Evolutionary conservation across 64 coral and sea anemone species (phyloP), one percentile per base, ranked within the genome.

Genomic region (Acropora tenuis): DNA sequence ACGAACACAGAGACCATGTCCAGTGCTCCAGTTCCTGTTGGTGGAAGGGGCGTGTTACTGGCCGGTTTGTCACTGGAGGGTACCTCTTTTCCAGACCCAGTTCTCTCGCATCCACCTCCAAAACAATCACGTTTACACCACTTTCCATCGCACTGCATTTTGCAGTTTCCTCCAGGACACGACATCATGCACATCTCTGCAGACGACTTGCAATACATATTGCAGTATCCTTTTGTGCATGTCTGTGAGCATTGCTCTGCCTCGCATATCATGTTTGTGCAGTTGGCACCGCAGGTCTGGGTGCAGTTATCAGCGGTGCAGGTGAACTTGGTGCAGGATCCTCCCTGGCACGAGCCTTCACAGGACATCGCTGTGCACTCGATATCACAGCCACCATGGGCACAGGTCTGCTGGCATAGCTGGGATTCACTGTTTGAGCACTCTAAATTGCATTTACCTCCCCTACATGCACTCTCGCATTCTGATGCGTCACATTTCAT

Each of bases 401-500:
- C 82, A 69, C 82, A 85, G 46, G 82, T 85, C 72, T 85, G 82
- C 8, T 85, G 41, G 47, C 82, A 85, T 18, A 69, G 18, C 0
- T 69, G 46, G 17, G 82, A 69, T 2, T 85, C 42, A 11, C 63
- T 71, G 45, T 72, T 85, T 6, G 0, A 71, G 18, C 82, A 85
- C 4, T 85, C 63, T 19, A 85, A 50, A 4, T 20, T 85, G 44
- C 82, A 85, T 69, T 20, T 85, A 7, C 82, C 82, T 12, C 82
- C 63, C 5, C 43, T 50, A n/a, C 82, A 85, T 8, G 45, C 50
- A 44, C 65, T 85, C 50, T 85, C 82, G 50, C 82, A 85, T 20
- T 85, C 66, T 40, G 82, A 72, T n/a, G 82, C 82, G 30, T 49
- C 82, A 58, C 82, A 85, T 20, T 85, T 67, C 44, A 85, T 85